Evolutionary conservation across 2,797 vertebrate genomes (phyloP), one percentile per base, ranked within the genome.

Genomic region (Halcyon badia): DNA sequence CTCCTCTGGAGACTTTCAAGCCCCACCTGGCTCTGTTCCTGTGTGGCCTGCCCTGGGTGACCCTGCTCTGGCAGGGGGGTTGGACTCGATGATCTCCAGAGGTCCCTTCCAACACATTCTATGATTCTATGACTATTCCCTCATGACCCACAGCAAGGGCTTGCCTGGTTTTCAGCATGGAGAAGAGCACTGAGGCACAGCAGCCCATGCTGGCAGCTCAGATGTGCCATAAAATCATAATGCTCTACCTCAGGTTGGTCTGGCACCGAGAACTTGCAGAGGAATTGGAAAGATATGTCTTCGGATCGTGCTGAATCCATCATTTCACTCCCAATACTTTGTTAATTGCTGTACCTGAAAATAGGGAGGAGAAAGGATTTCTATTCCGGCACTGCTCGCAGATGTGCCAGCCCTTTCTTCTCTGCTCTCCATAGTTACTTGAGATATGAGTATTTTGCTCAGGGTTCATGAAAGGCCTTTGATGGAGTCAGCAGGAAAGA

Each of bases 201-300:
- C 54, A 83, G 65, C 13, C 52, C 1, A 1, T 22, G 26, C 48
- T 21, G 20, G 11, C 28, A 87, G 65, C n/a, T 88, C 42, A 31
- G 28, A 54, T 16, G 11, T 66, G 42, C 49, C 56, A 60, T 71
- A 87, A 78, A 57, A 86, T 60, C 70, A 66, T 14, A 37, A 46
- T 12, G 12, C 33, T 70, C 25, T 56, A 30, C 41, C 31, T 68
- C 2, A 0, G 60, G 44, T 52, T 0, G 0, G 22, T 37, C 60
- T 73, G 46, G 31, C 42, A 71, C 0, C 3, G 37, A 89, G 37
- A 93, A 49, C 46, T 78, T 64, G 57, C 42, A 62, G 31, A 71
- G 35, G 60, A 71, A 94, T 68, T 41, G 58, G 57, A 52, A 68
- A 75, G 51, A 57, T 19, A 39, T 49, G 26, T 75, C 72, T 88